Percentiles rank a stretch among this genome's conserved stretches.
Conservation (phyloP, 1,140 invertebrate species). For the Paracyclopina nana region DNA sequence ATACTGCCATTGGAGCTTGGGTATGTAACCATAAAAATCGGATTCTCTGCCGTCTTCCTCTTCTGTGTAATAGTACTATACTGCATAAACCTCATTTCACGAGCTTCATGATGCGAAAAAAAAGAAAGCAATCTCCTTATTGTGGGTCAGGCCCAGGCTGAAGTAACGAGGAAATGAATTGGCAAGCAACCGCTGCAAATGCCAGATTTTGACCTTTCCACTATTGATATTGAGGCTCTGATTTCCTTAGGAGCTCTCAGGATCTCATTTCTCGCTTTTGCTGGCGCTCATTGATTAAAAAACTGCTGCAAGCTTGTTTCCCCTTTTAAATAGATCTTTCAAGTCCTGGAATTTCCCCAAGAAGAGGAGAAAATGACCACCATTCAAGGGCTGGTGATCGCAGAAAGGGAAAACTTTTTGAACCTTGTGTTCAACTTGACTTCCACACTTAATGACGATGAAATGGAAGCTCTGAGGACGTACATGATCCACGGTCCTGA, state of each 20-base stretch:
- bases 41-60: neutral
- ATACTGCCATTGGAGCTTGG: constrained; percentile 14
- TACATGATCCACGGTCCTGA: too few relatives aligned
- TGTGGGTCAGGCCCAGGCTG: neutral
- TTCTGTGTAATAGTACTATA: too few relatives aligned
- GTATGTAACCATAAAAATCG: neutral
- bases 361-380: constrained; percentile 6
- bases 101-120: neutral
- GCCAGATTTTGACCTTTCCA: neutral
- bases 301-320: neutral
- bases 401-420: constrained; percentile 11
- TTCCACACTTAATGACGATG: neutral
- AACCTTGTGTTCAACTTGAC: constrained; percentile 8
- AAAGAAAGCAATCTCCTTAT: neutral
- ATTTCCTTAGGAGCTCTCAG: neutral
- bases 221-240: neutral
- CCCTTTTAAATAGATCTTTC: constrained; percentile 3
- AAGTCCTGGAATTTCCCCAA: neutral
- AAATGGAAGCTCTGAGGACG: neutral
- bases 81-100: neutral
- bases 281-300: neutral
- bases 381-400: neutral
- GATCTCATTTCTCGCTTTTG: neutral
- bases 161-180: neutral
- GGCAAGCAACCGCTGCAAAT: neutral